Conservation (phyloP, 2,797 vertebrate genomes). For the Sebastes taczanowskii region DNA sequence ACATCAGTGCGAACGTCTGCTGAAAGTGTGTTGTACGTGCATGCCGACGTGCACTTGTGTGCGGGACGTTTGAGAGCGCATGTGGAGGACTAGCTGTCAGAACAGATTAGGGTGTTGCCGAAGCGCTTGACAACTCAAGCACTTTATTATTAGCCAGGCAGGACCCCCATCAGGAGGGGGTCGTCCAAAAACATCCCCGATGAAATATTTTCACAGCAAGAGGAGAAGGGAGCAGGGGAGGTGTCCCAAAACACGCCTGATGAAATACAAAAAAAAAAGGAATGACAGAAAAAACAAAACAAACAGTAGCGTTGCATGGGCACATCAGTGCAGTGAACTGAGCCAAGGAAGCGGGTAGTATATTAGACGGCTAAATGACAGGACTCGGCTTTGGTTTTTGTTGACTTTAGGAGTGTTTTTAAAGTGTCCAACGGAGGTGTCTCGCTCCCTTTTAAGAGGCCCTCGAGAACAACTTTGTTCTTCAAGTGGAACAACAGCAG, state of each 20-base stretch:
- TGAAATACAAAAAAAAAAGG: constrained; percentile 35
- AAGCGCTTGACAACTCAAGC: constrained; percentile 83
- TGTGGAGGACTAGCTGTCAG: constrained; percentile 75
- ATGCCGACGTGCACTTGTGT: constrained; percentile 20
- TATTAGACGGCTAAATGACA: constrained; percentile 30
- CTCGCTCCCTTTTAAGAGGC: constrained; percentile 58
- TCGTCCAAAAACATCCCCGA: constrained; percentile 80
- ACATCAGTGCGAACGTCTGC: constrained; percentile 42
- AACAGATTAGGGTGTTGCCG: constrained; percentile 85
- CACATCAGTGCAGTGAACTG: constrained; percentile 39
- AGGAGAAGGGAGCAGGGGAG: constrained; percentile 72
- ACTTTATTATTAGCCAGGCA: constrained; percentile 84
- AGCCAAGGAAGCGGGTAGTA: constrained; percentile 38
- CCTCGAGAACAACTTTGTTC: constrained; percentile 64
- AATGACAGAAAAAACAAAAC: constrained; percentile 7
- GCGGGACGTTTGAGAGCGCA: constrained; percentile 31
- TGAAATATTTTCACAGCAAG: constrained; percentile 79
- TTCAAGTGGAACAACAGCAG: constrained; percentile 66
- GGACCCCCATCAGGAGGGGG: constrained; percentile 63
- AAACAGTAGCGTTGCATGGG: constrained; percentile 27
- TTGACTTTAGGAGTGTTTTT: constrained; percentile 67
- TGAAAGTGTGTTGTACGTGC: constrained; percentile 39
- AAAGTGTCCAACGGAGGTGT: constrained; percentile 43
- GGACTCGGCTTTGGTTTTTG: constrained; percentile 47
- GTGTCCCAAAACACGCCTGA: constrained; percentile 66